Percentiles rank a stretch among this genome's conserved stretches.
Evolutionary conservation across 2,113 vertebrate species (phyloP).

Genomic region (Ophiodon elongatus): DNA sequence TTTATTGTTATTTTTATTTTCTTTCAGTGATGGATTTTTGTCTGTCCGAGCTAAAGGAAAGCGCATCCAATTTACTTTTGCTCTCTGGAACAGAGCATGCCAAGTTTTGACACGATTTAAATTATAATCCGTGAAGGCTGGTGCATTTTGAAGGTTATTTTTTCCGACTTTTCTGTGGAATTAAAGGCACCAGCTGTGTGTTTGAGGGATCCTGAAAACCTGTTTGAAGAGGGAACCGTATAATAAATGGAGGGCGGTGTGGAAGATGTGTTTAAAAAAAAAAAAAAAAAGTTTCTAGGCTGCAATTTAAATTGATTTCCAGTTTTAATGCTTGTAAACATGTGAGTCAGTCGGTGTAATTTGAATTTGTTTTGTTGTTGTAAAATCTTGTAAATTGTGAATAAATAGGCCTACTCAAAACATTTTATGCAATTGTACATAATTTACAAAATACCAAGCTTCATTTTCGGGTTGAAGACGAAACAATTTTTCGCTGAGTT

Average conservation of each 20-base stretch:
- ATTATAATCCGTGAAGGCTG: constrained; percentile 69
- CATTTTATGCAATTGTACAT: constrained; percentile 87
- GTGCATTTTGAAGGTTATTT: constrained; percentile 60
- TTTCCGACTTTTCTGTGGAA: constrained; percentile 67
- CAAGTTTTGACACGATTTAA: constrained; percentile 82
- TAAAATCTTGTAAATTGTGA: constrained; percentile 94
- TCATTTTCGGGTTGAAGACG: constrained; percentile 80
- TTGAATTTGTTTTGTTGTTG: constrained; percentile 86
- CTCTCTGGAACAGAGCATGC: constrained; percentile 78
- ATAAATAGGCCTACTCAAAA: constrained; percentile 87
- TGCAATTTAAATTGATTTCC: constrained; percentile 76
- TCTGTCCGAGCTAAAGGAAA: constrained; percentile 74
- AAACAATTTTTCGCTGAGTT: constrained; percentile 78
- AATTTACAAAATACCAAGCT: constrained; percentile 84
- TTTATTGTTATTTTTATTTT: constrained; percentile 61
- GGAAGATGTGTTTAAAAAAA: constrained; percentile 50
- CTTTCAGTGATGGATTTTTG: constrained; percentile 74
- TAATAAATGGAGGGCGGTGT: constrained; percentile 46
- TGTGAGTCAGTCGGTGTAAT: constrained; percentile 87
- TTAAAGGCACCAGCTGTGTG: constrained; percentile 55
- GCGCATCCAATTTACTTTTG: constrained; percentile 48
- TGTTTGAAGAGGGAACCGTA: constrained; percentile 47
- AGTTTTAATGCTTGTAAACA: constrained; percentile 87
- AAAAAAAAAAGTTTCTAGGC: constrained; percentile 84
- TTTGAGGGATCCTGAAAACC: constrained; percentile 33